Percentiles rank a stretch among this genome's conserved stretches.
phyloP scores from a whole-genome alignment of 2,113 vertebrate genomes.

The Callorhinus ursinus region DNA sequence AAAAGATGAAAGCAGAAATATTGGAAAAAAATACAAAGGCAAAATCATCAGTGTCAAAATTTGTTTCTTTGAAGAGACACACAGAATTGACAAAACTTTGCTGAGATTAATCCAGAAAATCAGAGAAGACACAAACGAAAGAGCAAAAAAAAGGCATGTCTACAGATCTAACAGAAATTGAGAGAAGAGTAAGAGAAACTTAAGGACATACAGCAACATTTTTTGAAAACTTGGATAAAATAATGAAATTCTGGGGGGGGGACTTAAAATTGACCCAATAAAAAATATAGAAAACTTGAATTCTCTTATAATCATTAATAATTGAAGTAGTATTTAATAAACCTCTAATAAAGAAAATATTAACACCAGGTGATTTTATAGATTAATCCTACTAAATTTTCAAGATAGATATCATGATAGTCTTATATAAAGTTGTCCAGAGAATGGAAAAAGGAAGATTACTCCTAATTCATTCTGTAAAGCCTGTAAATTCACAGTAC shows the following conservation, averaged over 20 bases:
- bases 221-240: not conserved
- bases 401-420: not conserved
- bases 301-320: not conserved
- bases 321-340: not conserved
- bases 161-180: not conserved
- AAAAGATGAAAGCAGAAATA: not conserved
- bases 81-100: not conserved
- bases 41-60: not conserved
- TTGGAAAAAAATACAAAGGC: not conserved
- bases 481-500: not conserved
- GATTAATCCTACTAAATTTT: not conserved
- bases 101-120: not conserved
- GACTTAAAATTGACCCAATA: not conserved
- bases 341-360: not conserved
- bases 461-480: not conserved
- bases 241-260: not conserved
- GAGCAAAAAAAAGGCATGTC: not conserved
- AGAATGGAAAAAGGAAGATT: not conserved
- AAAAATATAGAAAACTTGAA: not conserved
- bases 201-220: not conserved
- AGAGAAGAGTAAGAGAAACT: not conserved
- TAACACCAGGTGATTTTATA: not conserved
- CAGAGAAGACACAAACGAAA: not conserved
- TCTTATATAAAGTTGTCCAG: not conserved
- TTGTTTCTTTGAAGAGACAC: not conserved